Evolutionary conservation across 2,113 vertebrate genomes (phyloP).

Genomic region (Brachionichthys hirsutus): DNA sequence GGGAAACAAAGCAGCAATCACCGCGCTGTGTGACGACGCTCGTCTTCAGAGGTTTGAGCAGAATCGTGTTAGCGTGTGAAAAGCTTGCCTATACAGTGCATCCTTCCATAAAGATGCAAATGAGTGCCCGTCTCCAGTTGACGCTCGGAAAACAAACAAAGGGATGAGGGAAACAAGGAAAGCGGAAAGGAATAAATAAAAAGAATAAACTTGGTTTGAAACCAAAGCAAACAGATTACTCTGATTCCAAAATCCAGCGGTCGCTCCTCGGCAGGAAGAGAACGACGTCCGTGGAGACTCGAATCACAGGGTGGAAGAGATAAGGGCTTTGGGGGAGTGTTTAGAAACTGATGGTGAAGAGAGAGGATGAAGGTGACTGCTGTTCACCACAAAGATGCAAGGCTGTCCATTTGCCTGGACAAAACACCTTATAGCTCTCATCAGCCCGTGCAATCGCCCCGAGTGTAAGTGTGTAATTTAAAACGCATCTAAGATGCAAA

Average conservation of each 20-base stretch:
- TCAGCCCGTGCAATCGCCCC: constrained; percentile 79
- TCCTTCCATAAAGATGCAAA: constrained; percentile 73
- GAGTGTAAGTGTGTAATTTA: constrained; percentile 16
- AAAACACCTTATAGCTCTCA: constrained; percentile 76
- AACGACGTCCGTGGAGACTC: constrained; percentile 1
- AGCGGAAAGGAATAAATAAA: constrained; percentile 33
- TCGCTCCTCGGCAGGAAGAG: constrained; percentile 25
- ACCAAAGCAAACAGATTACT: constrained; percentile 43
- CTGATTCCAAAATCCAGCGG: constrained; percentile 43
- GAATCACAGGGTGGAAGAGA: constrained; percentile 23
- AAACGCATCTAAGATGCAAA: no score
- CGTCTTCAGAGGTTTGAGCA: constrained; percentile 63
- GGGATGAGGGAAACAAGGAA: constrained; percentile 24
- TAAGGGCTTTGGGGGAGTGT: constrained; percentile 29
- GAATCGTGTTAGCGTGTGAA: constrained; percentile 61
- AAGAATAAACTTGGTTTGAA: constrained; percentile 34
- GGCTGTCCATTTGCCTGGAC: constrained; percentile 29
- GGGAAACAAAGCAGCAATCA: constrained; percentile 73
- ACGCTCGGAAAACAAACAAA: constrained; percentile 50
- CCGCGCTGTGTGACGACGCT: constrained; percentile 52
- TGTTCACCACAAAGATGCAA: constrained; percentile 35
- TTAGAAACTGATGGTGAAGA: constrained; percentile 21
- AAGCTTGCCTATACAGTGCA: constrained; percentile 61
- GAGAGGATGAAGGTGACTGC: constrained; percentile 38
- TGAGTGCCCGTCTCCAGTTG: constrained; percentile 51